Percentiles rank a stretch among this genome's conserved stretches.
Conservation (phyloP, 1,140 invertebrate genomes). For the Dryas iulia region DNA sequence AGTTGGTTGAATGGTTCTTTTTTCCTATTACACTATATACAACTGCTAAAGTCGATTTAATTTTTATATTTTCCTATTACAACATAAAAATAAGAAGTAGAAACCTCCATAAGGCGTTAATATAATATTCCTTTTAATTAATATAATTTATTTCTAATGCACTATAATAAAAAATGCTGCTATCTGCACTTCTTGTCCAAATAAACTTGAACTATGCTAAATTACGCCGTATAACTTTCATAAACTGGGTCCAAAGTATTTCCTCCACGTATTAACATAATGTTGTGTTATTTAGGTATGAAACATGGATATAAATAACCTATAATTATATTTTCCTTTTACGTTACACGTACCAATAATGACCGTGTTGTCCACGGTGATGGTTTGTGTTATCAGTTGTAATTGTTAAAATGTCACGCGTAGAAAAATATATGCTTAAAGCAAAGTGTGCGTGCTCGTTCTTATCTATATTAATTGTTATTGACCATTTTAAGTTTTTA, state of each 20-base stretch:
- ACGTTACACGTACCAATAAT: slow-evolving; percentile 15
- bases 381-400: slow-evolving; percentile 24
- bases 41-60: neutral
- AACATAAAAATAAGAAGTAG: neutral
- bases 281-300: neutral
- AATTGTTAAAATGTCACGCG: slow-evolving; percentile 20
- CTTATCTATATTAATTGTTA: slow-evolving; percentile 9
- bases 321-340: slow-evolving; percentile 6
- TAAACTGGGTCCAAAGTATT: too few species aligned
- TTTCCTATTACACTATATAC: neutral
- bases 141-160: too few species aligned
- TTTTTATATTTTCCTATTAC: neutral
- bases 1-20: too few species aligned
- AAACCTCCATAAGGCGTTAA: too few species aligned
- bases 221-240: too few species aligned
- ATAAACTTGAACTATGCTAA: too few species aligned
- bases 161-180: too few species aligned
- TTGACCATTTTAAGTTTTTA: neutral
- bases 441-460: slow-evolving; percentile 23
- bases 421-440: slow-evolving; percentile 14
- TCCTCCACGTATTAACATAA: too few species aligned
- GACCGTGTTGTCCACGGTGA: slow-evolving; percentile 29
- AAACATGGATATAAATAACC: neutral
- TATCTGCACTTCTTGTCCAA: too few species aligned
- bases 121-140: too few species aligned